Conservation (phyloP, 2,797 vertebrate genomes). For the Sciurus vulgaris region DNA sequence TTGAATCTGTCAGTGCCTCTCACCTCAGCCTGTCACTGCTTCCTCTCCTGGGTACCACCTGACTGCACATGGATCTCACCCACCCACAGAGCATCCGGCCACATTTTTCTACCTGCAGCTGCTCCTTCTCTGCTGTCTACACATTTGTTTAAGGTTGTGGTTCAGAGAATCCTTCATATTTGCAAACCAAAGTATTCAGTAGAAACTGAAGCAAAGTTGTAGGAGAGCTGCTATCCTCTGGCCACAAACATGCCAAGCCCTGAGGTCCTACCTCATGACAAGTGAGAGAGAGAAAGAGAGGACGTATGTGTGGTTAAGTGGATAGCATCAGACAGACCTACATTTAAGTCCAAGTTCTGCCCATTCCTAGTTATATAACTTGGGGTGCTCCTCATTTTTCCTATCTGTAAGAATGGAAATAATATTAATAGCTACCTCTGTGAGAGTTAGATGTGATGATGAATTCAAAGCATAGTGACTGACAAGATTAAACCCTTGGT, state of each 20-base stretch:
- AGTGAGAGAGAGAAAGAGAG: neutral
- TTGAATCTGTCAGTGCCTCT: neutral
- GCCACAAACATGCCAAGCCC: neutral
- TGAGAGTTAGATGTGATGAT: neutral
- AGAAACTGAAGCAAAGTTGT: conserved; percentile 45
- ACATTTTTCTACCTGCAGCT: conserved; percentile 59
- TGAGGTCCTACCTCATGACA: neutral
- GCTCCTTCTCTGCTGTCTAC: conserved; percentile 54
- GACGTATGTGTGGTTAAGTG: neutral
- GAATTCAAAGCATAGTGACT: neutral
- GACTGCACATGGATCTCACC: neutral
- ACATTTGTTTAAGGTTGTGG: conserved; percentile 72
- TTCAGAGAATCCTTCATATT: conserved; percentile 68
- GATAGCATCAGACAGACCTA: neutral
- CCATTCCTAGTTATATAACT: neutral
- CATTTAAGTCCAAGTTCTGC: neutral
- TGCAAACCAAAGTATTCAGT: conserved; percentile 77
- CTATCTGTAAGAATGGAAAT: neutral
- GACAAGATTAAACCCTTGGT: neutral
- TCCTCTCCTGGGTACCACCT: conserved; percentile 4
- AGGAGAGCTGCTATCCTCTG: neutral
- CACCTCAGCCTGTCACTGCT: neutral
- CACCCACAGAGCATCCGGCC: conserved; percentile 48
- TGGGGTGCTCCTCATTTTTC: neutral
- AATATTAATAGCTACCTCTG: neutral